phyloP scores from a whole-genome alignment of 2,113 vertebrate species.

The Fregetta grallaria region DNA sequence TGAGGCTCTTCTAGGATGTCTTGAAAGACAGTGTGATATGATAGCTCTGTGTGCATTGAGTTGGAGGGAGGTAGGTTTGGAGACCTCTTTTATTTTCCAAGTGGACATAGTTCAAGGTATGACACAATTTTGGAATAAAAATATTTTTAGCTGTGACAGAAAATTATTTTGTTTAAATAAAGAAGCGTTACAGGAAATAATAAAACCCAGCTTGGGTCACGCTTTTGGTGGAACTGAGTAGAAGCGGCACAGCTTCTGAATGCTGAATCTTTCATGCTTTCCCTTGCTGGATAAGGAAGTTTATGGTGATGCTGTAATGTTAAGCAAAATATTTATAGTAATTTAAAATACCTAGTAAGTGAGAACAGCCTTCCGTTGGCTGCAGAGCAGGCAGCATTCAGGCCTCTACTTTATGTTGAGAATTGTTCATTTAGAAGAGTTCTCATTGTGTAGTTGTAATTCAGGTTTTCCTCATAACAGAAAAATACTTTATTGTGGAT shows the following conservation, averaged over 20 bases:
- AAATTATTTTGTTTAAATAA: neutral
- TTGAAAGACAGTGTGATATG: neutral
- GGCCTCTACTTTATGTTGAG: neutral
- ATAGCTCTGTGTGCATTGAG: neutral
- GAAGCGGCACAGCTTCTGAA: neutral
- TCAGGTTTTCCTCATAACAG: neutral
- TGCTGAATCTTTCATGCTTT: neutral
- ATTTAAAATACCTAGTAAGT: neutral
- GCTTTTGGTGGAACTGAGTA: neutral
- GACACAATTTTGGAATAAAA: neutral
- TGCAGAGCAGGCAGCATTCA: neutral
- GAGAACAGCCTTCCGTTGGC: neutral
- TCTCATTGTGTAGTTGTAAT: neutral
- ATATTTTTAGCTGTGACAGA: neutral
- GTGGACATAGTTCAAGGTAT: neutral
- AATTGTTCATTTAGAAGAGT: neutral
- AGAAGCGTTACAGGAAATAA: neutral
- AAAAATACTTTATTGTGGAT: neutral
- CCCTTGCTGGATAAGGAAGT: neutral
- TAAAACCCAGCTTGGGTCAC: neutral
- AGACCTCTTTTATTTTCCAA: neutral
- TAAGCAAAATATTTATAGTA: neutral
- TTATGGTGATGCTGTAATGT: neutral
- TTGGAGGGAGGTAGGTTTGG: neutral
- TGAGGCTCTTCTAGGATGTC: neutral